A percentile compares a stretch with the other conserved stretches of the same genome.
phyloP scores from a whole-genome alignment of 2,113 vertebrate genomes.

The Nothobranchius kuhntae region DNA sequence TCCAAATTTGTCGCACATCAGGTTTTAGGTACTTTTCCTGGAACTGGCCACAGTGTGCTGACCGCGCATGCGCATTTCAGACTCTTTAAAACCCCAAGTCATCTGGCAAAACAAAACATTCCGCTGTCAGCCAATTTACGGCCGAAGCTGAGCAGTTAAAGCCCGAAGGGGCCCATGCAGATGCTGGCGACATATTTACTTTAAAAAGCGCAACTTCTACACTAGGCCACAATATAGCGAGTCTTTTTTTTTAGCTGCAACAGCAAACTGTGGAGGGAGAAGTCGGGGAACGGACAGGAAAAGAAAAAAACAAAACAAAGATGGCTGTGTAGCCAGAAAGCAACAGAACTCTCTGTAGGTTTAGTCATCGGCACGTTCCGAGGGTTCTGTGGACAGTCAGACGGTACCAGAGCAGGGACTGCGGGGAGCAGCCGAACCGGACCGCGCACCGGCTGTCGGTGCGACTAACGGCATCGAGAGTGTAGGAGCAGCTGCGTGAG shows the following conservation, averaged over 20 bases:
- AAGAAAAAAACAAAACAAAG: conserved; percentile 78
- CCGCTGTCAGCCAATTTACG: conserved; percentile 69
- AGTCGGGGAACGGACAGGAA: conserved; percentile 66
- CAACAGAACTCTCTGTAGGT: conserved; percentile 59
- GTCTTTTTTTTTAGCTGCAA: conserved; percentile 36
- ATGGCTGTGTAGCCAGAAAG: conserved; percentile 82
- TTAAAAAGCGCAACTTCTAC: conserved; percentile 35
- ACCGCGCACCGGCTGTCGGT: conserved; percentile 69
- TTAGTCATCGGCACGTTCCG: conserved; percentile 58
- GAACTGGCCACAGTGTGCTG: conserved; percentile 66
- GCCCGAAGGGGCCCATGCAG: conserved; percentile 34
- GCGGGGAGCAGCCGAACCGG: conserved; percentile 47
- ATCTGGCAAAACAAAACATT: conserved; percentile 80
- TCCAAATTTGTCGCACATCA: conserved; percentile 69
- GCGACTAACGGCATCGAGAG: conserved; percentile 73
- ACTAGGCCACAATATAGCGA: conserved; percentile 34
- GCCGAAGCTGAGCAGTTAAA: conserved; percentile 19
- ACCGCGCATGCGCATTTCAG: conserved; percentile 73
- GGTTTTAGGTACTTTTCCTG: conserved; percentile 69
- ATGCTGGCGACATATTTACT: conserved; percentile 43
- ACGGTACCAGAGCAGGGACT: conserved; percentile 59
- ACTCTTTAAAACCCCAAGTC: conserved; percentile 81
- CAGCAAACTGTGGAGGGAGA: conserved; percentile 42
- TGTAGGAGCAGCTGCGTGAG: conserved; percentile 33
- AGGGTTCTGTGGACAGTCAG: conserved; percentile 51